These are phyloP conservation scores for Tupaia tana DNA, from an alignment of 2,113 vertebrate species.

Conservation along the genomic window DNA sequence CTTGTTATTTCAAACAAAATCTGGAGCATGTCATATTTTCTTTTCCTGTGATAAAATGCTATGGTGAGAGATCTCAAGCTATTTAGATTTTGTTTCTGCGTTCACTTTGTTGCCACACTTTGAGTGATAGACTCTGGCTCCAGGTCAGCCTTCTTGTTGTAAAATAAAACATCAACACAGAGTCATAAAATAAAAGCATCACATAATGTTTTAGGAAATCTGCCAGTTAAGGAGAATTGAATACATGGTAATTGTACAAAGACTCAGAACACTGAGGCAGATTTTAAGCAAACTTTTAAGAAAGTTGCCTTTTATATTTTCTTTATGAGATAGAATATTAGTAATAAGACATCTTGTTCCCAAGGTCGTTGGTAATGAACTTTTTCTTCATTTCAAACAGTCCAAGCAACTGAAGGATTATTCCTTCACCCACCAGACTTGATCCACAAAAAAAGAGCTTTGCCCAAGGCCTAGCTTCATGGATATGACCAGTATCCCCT, in stretches of 20 bases:
- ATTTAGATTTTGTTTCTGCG: conserved; percentile 30
- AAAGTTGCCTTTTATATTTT: not conserved
- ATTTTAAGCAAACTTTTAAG: not conserved
- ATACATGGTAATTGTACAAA: not conserved
- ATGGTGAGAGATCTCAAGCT: not conserved
- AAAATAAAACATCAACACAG: not conserved
- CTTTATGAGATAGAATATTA: not conserved
- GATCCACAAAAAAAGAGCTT: not conserved
- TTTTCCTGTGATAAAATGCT: not conserved
- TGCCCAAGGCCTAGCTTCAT: not conserved
- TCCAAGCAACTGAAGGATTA: not conserved
- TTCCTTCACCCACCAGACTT: not conserved
- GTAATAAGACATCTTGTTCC: not conserved
- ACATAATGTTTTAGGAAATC: not conserved
- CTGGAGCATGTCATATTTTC: not conserved
- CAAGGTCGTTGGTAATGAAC: not conserved
- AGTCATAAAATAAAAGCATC: not conserved
- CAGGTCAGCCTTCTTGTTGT: not conserved
- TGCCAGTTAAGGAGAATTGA: not conserved
- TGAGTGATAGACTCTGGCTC: not conserved
- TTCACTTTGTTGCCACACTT: not conserved
- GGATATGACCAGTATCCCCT: not conserved
- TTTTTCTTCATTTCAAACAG: not conserved
- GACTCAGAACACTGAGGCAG: not conserved
- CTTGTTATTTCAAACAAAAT: not conserved